Evolutionary conservation across 2,797 vertebrate species (phyloP), one percentile per base, ranked within the genome.

Genomic region (Pangasius larnaudii): DNA sequence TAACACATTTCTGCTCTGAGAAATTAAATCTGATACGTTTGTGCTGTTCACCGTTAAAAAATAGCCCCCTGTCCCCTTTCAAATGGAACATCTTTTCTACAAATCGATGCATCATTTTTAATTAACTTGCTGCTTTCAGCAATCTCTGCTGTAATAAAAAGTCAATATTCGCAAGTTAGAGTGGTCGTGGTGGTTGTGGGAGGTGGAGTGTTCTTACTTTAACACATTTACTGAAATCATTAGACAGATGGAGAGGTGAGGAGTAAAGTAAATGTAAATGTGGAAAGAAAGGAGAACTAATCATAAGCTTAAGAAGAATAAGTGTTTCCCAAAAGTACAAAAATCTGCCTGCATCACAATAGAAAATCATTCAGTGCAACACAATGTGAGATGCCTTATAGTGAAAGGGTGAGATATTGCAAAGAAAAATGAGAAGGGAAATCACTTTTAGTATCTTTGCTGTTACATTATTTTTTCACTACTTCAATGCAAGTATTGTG

Each of bases 51-150:
- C 24, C 6, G 42, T 16, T n/a, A 13, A 72, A 72, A 86, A 85
- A 63, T 22, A 24, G 67, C n/a, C 33, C 49, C 13, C 74, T 61
- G 71, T 56, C 72, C 58, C 49, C 65, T 88, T 79, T 89, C 78
- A 80, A 88, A 88, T 71, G 58, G 24, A 89, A 80, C 85, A 86
- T 84, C 72, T 49, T 86, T 77, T 88, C 56, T 90, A 84, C 87
- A 91, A 91, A 88, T 84, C 77, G 24, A 51, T 90, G 86, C 75
- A 86, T 92, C 86, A 86, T 91, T 91, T 92, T 91, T 92, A 91
- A 92, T 92, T 89, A 92, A 89, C 69, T 58, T 72, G 53, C 77
- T 79, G 69, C 88, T 92, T 88, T 92, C 91, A 18, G 42, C 74
- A 11, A 90, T 89, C 89, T 86, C 72, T 63, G 69, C 86, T 89